Base-by-base conservation (phyloP, 2,113 vertebrate species). In the Neolamprologus hecqui region DNA sequence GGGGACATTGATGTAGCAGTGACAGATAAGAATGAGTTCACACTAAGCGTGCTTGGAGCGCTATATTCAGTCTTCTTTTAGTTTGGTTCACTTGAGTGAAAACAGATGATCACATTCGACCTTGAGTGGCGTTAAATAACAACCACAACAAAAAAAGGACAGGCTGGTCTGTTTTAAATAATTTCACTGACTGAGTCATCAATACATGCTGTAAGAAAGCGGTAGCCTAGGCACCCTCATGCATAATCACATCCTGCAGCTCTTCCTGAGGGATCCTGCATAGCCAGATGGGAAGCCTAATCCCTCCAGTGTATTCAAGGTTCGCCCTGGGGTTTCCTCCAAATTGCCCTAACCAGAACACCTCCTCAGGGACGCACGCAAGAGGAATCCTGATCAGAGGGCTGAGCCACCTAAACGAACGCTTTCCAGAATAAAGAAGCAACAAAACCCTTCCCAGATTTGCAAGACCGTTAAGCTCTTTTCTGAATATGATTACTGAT, bases 21-120 rank as follows among this genome's bases (percentile, higher is more conserved):
- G 84, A 85, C 79, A 92, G 93, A 93, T 93, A 90, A 91, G 84
- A 73, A 35, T 7, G 81, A 47, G 37, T 35, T 88, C 86, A 49
- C 84, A 82, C 75, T 2, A 5, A 60, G 70, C 57, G 0, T 8
- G 85, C 58, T 79, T 1, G 7, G 47, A 88, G 84, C 73, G 3
- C 37, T 45, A 55, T 13, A 54, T 70, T 87, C 58, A 47, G 26
- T 31, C 19, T 28, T 75, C 55, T 53, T 55, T 82, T 51, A 37
- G 19, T 86, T 55, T 57, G 81, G 4, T 84, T 80, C 28, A 53
- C 80, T 60, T 86, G 33, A 47, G 83, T 10, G 5, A 45, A 33
- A 63, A 11, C 35, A 45, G 26, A 49, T 9, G 33, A 86, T 86
- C 49, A 21, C 7, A 68, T 60, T 75, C 4, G 11, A 91, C 88